Evolutionary conservation across 2,113 vertebrate species (phyloP), one percentile per base, ranked within the genome.

Genomic region (Sarotherodon lohbergeri): DNA sequence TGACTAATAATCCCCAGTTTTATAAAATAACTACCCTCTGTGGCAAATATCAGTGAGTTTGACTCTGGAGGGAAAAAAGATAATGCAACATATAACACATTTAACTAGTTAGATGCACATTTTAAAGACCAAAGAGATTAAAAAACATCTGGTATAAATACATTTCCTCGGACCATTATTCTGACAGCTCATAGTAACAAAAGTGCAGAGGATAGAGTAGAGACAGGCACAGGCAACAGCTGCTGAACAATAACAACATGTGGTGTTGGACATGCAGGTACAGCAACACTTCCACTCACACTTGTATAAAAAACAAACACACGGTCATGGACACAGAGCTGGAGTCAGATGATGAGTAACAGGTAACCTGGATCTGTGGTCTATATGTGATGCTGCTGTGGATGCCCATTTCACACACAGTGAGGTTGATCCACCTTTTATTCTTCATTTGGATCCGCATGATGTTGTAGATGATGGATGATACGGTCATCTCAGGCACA

Each of bases 401-500:
- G 61, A 11, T 63, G 59, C 29, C 9, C 9, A 63, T 63, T 36
- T 3, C 29, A 63, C 16, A 63, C 59, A 63, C 29, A 2, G 29
- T 63, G 59, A 63, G 16, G 59, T 36, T 12, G 61, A 66, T 66
- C 32, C 59, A 66, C 61, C 32, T 66, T 66, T 66, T 66, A 9
- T 0, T 71, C 66, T 71, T 71, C 7, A 41, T 14, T 24, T 50
- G 71, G 24, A 76, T 76, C 68, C 5, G 0, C 14, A 46, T 48
- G 2, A 76, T 76, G 41, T 17, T 27, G n/a, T 5, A 73, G 68
- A 73, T 73, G 8, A 46, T 17, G 4, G 34, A 1, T 48, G 14
- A 76, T 29, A 19, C 1, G 4, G 24, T 76, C 71, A 32, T 2
- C 43, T 76, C 43, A 50, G 41, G 9, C 43, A 76, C 43, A 50